These are phyloP conservation scores for Globodera ellingtonae DNA, from an alignment of 1,140 invertebrate species.

Conservation along the genomic window DNA sequence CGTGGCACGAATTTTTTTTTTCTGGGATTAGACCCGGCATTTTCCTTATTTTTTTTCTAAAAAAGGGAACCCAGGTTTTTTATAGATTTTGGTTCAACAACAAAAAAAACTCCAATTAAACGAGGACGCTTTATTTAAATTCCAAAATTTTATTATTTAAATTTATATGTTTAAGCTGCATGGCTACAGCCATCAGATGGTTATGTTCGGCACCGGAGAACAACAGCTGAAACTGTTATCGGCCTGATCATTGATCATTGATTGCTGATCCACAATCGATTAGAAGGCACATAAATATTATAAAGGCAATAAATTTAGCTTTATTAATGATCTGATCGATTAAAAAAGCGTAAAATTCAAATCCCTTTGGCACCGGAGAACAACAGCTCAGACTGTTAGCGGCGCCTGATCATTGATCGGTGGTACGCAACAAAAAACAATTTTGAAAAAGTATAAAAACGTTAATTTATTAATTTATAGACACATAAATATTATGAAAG, in stretches of 20 bases:
- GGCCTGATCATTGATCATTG: background rate
- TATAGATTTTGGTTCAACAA: too few species aligned
- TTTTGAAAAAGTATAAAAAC: too few species aligned
- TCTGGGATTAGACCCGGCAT: too few species aligned
- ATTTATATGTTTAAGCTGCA: background rate
- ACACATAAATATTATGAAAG: background rate
- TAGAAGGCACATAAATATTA: background rate
- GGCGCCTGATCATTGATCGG: background rate
- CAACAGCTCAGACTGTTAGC: background rate
- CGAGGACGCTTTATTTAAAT: background rate
- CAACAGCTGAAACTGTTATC: background rate
- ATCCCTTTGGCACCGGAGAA: background rate
- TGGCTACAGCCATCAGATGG: constrained; percentile 5
- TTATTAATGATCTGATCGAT: background rate
- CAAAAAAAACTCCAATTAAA: background rate
- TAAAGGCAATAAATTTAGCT: background rate
- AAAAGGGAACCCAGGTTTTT: too few species aligned
- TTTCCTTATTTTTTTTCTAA: too few species aligned
- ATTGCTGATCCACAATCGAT: background rate
- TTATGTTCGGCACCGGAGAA: background rate
- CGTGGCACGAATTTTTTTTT: background rate
- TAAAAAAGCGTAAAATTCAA: background rate
- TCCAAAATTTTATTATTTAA: background rate
- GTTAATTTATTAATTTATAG: background rate
- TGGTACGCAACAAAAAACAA: background rate